phyloP scores from a whole-genome alignment of 2,113 vertebrate genomes.

The Suncus etruscus region DNA sequence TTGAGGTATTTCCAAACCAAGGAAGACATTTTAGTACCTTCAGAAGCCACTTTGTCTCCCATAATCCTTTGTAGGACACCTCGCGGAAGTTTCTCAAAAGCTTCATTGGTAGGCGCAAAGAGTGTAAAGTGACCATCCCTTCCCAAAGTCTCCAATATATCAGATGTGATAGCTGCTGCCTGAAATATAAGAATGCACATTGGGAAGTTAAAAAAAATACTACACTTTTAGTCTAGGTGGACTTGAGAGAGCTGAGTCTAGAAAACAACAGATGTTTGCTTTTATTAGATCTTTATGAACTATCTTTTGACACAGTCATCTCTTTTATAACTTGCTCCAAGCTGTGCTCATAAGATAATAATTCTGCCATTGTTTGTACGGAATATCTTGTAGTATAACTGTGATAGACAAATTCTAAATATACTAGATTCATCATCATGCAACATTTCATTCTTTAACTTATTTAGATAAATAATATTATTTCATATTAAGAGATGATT shows the following conservation, averaged over 20 bases:
- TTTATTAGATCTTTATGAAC: neutral
- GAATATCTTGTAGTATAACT: neutral
- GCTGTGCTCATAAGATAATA: neutral
- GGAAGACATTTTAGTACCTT: slow-evolving; percentile 87
- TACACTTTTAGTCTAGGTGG: neutral
- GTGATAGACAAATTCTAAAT: neutral
- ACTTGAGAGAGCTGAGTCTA: neutral
- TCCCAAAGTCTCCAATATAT: slow-evolving; percentile 91
- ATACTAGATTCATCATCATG: neutral
- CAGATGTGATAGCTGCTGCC: slow-evolving; percentile 90
- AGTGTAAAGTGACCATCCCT: slow-evolving; percentile 94
- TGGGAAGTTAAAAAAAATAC: neutral
- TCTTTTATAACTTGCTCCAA: neutral
- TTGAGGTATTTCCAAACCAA: no score
- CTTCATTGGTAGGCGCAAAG: slow-evolving; percentile 97
- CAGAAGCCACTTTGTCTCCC: slow-evolving; percentile 91
- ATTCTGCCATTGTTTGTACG: neutral
- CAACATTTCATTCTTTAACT: neutral
- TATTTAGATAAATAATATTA: neutral
- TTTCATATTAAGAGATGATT: neutral
- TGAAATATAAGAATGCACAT: slow-evolving; percentile 79
- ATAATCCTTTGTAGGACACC: slow-evolving; percentile 93
- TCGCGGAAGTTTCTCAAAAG: slow-evolving; percentile 93
- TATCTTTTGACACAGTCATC: neutral
- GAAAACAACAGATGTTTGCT: neutral